phyloP scores from a whole-genome alignment of 2,888 invertebrate species.

The Phalangium opilio region DNA sequence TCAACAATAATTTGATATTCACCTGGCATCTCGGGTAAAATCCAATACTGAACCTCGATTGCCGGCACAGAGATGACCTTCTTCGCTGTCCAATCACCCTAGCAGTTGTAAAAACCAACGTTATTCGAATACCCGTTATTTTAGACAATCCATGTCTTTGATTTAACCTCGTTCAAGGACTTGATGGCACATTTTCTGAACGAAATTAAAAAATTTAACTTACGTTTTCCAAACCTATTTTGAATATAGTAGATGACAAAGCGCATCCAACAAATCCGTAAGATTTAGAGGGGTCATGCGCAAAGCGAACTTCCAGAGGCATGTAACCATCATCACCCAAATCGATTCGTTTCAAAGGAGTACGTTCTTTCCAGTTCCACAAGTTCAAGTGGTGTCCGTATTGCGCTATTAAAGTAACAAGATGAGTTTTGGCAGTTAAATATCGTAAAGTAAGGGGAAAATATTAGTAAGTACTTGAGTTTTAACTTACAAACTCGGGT shows the following conservation, averaged over 20 bases:
- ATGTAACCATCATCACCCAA: conserved; percentile 57
- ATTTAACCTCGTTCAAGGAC: no score
- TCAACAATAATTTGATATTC: conserved; percentile 19
- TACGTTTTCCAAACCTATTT: no score
- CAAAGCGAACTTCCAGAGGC: conserved; percentile 81
- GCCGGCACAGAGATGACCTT: conserved; percentile 71
- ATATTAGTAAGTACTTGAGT: no score
- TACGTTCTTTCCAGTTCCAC: conserved; percentile 72
- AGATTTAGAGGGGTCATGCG: conserved; percentile 71
- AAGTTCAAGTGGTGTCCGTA: conserved; percentile 75
- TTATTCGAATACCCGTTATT: conserved; percentile 13
- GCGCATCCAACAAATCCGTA: conserved; percentile 33
- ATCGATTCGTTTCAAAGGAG: conserved; percentile 66
- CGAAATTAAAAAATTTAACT: not conserved
- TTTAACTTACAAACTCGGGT: no score
- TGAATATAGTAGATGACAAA: conserved; percentile 16
- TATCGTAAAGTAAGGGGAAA: conserved; percentile 5
- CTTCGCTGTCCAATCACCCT: conserved; percentile 54
- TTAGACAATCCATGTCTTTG: no score
- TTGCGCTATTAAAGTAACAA: conserved; percentile 34
- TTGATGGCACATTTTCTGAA: conserved; percentile 2
- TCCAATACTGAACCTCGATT: conserved; percentile 63
- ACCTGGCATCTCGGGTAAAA: conserved; percentile 51
- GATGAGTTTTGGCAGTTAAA: not conserved
- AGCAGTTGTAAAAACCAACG: not conserved